Evolutionary conservation across 2,113 vertebrate genomes (phyloP).

Genomic region (Todiramphus chloris): DNA sequence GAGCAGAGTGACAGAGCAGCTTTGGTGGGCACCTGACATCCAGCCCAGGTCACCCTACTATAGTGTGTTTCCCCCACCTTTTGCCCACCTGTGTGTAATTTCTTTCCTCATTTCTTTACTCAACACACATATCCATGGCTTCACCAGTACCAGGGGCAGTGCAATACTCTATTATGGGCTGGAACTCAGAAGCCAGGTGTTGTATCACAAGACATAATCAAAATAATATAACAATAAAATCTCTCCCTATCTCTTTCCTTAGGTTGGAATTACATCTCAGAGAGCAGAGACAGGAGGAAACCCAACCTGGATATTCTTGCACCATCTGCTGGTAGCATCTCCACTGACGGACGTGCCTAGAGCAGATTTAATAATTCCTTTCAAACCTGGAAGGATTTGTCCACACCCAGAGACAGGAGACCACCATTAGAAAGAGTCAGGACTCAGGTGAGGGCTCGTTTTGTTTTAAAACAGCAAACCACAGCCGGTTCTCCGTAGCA

Average conservation of each 20-base stretch:
- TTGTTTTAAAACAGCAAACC: neutral
- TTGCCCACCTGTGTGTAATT: neutral
- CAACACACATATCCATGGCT: neutral
- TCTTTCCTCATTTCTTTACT: neutral
- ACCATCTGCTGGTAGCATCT: slow-evolving; percentile 47
- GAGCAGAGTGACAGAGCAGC: neutral
- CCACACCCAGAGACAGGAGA: neutral
- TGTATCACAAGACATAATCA: neutral
- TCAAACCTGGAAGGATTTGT: neutral
- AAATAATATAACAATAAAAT: neutral
- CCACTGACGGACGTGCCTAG: neutral
- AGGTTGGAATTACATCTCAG: neutral
- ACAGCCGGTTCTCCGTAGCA: neutral
- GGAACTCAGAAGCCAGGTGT: neutral
- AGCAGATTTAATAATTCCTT: neutral
- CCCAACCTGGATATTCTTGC: neutral
- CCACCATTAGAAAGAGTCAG: rapidly evolving
- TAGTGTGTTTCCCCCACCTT: neutral
- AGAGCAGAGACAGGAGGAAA: neutral
- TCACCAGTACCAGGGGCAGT: neutral
- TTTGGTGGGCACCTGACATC: neutral
- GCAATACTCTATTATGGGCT: neutral
- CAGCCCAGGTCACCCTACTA: neutral
- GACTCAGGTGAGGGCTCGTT: neutral
- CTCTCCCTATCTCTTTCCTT: neutral